These are phyloP conservation scores for Chitala chitala DNA, from an alignment of 2,113 vertebrate species.

Conservation along the genomic window DNA sequence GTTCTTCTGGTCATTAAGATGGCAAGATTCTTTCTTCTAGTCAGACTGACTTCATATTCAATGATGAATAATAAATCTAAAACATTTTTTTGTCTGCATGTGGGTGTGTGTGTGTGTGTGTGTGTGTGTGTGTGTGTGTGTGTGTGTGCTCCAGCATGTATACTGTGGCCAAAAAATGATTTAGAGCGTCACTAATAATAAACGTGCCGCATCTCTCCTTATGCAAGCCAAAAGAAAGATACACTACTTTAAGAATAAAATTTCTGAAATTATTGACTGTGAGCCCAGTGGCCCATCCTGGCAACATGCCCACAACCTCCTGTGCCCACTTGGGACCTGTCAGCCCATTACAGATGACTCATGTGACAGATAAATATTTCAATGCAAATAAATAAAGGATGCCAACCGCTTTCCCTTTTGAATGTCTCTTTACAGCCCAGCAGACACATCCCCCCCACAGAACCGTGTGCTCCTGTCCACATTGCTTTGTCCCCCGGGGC, in stretches of 20 bases:
- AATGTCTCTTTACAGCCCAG: slow-evolving; percentile 82
- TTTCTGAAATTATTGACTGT: slow-evolving; percentile 74
- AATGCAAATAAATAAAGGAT: slow-evolving; percentile 99
- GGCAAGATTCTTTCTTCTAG: slow-evolving; percentile 61
- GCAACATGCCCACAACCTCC: slow-evolving; percentile 67
- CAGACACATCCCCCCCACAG: slow-evolving; percentile 71
- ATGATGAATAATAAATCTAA: slow-evolving; percentile 77
- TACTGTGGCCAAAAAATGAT: too few relatives aligned
- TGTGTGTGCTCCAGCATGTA: too few relatives aligned
- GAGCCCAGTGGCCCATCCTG: slow-evolving; percentile 61
- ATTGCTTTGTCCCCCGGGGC: slow-evolving; percentile 44
- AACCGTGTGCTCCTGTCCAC: slow-evolving; percentile 41
- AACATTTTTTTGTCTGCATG: neutral
- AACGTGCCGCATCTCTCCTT: slow-evolving; percentile 51
- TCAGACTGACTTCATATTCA: slow-evolving; percentile 83
- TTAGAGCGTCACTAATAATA: too few relatives aligned
- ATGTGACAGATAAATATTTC: slow-evolving; percentile 97
- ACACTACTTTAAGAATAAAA: too few relatives aligned
- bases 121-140: too few relatives aligned
- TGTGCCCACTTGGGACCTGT: slow-evolving; percentile 75
- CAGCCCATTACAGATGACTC: slow-evolving; percentile 86
- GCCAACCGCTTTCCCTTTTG: slow-evolving; percentile 76
- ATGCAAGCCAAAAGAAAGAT: too few relatives aligned
- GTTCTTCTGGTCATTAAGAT: neutral
- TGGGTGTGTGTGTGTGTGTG: neutral